Conservation (phyloP, 2,797 vertebrate genomes). For the Coracias cyanogaster region DNA sequence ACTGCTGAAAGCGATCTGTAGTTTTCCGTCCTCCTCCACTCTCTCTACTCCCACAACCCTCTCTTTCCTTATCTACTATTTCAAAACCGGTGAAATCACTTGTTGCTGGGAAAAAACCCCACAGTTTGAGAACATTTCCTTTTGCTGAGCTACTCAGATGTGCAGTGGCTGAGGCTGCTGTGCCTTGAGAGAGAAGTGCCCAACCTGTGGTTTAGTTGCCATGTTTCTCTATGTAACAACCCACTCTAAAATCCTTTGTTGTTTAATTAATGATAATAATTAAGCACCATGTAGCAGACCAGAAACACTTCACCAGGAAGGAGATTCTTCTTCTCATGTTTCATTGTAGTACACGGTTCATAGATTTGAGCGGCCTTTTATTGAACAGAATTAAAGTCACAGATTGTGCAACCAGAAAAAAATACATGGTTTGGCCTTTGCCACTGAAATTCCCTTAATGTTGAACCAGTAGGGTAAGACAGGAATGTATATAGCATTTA, state of each 20-base stretch:
- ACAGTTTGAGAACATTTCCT: background rate
- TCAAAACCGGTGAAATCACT: background rate
- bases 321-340: background rate
- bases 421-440: rapidly evolving
- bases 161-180: background rate
- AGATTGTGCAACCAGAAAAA: background rate
- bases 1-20: background rate
- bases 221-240: background rate
- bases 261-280: background rate
- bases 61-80: background rate
- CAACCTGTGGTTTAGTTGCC: background rate
- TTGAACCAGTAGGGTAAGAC: background rate
- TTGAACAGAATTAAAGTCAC: background rate
- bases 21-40: background rate
- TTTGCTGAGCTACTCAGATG: background rate
- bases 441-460: background rate
- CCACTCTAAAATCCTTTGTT: background rate
- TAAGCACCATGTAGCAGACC: background rate
- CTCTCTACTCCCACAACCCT: background rate
- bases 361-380: background rate
- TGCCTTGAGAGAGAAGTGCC: background rate
- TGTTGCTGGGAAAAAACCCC: background rate
- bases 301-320: background rate
- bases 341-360: background rate
- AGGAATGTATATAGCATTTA: background rate